phyloP scores from a whole-genome alignment of 2,888 invertebrate genomes.

The Drosophila leonis region DNA sequence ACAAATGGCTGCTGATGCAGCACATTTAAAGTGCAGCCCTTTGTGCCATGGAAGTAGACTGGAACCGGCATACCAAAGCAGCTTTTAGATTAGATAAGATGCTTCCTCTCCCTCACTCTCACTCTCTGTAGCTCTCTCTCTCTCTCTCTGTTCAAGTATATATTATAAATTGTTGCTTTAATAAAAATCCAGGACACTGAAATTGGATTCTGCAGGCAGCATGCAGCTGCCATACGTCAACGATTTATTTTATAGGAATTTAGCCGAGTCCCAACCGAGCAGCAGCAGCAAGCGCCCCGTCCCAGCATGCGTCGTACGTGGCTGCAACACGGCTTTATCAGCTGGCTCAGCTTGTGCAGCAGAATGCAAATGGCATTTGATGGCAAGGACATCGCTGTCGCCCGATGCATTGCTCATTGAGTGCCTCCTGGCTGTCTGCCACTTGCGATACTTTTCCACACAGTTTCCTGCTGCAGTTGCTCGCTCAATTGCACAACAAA shows the following conservation, averaged over 20 bases:
- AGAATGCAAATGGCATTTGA: conserved; percentile 61
- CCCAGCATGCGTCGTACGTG: conserved; percentile 13
- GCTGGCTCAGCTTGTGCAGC: conserved; percentile 35
- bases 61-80: conserved; percentile 12
- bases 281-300: neutral
- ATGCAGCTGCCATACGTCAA: conserved; percentile 56
- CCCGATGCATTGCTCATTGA: conserved; percentile 68
- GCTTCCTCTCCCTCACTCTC: neutral
- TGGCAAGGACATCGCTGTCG: conserved; percentile 57
- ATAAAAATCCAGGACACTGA: conserved; percentile 62
- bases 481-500: conserved; percentile 81
- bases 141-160: neutral
- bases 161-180: conserved; percentile 47
- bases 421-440: conserved; percentile 44
- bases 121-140: too few relatives aligned
- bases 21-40: conserved; percentile 55
- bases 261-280: conserved; percentile 13
- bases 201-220: conserved; percentile 68
- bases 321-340: conserved; percentile 56
- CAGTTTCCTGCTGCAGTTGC: conserved; percentile 70
- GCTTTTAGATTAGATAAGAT: conserved; percentile 23
- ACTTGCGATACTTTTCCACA: conserved; percentile 40
- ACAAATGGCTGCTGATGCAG: conserved; percentile 52
- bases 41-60: conserved; percentile 46
- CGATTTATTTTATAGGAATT: conserved; percentile 67